Evolutionary conservation across 53 echinoderm and acorn worm genomes (phyloP).

Genomic region (Patiria pectinifera): DNA sequence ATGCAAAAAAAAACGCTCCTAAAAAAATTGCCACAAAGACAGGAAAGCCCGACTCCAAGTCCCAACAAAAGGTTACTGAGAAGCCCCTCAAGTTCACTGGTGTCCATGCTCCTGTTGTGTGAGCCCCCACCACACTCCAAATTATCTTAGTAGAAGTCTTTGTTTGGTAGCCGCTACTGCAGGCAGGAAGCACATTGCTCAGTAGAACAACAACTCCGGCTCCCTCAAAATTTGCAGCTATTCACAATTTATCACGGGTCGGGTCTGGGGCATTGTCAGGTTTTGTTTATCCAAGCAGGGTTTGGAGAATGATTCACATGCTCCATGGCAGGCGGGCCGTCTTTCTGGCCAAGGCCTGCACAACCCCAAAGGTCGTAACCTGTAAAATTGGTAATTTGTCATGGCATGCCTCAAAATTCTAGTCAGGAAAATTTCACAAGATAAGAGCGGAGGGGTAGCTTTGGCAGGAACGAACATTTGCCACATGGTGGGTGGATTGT

Average conservation of each 20-base stretch:
- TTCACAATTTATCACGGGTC: conserved; percentile 62
- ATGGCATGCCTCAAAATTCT: conserved; percentile 52
- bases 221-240: conserved; percentile 23
- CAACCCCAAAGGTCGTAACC: conserved; percentile 53
- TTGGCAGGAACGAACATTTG: background rate
- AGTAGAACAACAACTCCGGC: conserved; percentile 28
- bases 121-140: conserved; percentile 32
- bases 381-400: conserved; percentile 62
- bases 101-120: background rate
- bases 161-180: conserved; percentile 27
- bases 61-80: conserved; percentile 24
- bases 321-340: conserved; percentile 38
- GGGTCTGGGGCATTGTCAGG: conserved; percentile 58
- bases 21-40: conserved; percentile 13
- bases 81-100: conserved; percentile 10
- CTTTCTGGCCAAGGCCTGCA: conserved; percentile 34
- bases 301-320: conserved; percentile 65
- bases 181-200: conserved; percentile 27
- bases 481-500: conserved; percentile 27
- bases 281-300: conserved; percentile 62
- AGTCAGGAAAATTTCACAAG: conserved; percentile 25
- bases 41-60: background rate
- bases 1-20: background rate
- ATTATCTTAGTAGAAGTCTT: conserved; percentile 14
- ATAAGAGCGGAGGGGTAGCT: background rate